Percentiles rank a stretch among this genome's conserved stretches.
Evolutionary conservation across 2,888 invertebrate species (phyloP).

Genomic region (Zygaena filipendulae): DNA sequence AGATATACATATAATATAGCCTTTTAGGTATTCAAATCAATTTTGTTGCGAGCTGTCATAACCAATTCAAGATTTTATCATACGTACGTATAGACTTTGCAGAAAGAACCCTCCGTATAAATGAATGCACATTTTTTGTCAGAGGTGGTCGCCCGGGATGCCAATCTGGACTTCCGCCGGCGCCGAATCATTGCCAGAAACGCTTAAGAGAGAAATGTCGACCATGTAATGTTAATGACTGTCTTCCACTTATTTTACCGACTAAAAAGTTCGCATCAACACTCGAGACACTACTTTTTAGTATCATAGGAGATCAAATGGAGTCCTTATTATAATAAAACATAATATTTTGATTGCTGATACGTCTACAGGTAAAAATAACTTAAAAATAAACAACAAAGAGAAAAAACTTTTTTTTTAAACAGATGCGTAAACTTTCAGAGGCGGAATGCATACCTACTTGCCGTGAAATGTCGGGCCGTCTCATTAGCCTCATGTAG

Average conservation of each 20-base stretch:
- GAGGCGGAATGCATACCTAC: constrained; percentile 23
- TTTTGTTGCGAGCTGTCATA: too few relatives aligned
- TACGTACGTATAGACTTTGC: too few relatives aligned
- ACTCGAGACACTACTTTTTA: too few relatives aligned
- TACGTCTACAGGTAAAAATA: constrained; percentile 6
- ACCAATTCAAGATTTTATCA: too few relatives aligned
- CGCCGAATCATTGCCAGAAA: constrained; percentile 49
- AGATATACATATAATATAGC: too few relatives aligned
- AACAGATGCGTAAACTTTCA: constrained; percentile 31
- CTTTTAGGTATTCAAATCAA: too few relatives aligned
- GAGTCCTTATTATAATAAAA: constrained; percentile 4
- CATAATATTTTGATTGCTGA: constrained; percentile 2
- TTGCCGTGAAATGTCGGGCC: constrained; percentile 25
- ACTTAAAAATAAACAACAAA: constrained; percentile 13
- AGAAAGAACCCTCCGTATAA: too few relatives aligned
- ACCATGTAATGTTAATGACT: constrained; percentile 5
- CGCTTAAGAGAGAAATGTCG: constrained; percentile 32
- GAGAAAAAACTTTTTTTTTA: constrained; percentile 18
- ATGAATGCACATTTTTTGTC: constrained; percentile 30
- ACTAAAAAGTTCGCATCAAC: too few relatives aligned
- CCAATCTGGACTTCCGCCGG: constrained; percentile 55
- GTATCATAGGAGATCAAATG: not conserved
- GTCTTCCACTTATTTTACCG: too few relatives aligned
- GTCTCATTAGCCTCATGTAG: constrained; percentile 26
- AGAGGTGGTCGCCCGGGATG: constrained; percentile 44